Evolutionary conservation across 2,113 vertebrate genomes (phyloP), one percentile per base, ranked within the genome.

Genomic region (Motacilla alba): DNA sequence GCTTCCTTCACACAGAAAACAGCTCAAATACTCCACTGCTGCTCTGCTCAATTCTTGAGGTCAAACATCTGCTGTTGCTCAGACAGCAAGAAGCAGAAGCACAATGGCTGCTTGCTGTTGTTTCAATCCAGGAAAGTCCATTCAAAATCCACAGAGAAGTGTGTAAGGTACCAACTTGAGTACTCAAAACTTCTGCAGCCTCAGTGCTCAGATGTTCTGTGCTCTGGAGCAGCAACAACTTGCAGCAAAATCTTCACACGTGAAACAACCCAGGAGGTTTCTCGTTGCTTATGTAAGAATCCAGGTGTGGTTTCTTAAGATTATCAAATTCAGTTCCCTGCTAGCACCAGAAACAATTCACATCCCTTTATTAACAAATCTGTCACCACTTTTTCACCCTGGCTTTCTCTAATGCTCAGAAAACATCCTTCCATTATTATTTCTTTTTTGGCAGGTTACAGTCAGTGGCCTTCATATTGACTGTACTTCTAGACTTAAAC

Each of bases 231-330:
- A 83, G 0, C 18, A 93, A 74, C 26, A 87, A 80, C 58, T 52
- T 23, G 43, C 72, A 70, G 87, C 37, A 83, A 81, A 89, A 77
- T 5, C 47, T 76, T 44, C n/a, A 39, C 46, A 7, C 8, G 26
- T 66, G 76, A 81, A 92, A 49, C 3, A 69, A 77, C 18, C 11
- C 68, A 83, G 41, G 13, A 59, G 55, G 46, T 20, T 83, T 66
- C 80, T 74, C 46, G 6, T 31, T 31, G 28, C 10, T 85, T 64
- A 66, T 26, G 41, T 80, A 83, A 88, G 86, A 66, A 85, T 53
- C 15, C 35, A 87, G 68, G 81, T 63, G 93, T 78, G 83, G 91
- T 83, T 66, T 83, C 72, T 72, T 16, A 19, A 58, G 64, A 83
- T 80, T 83, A 89, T 67, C 63, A 56, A 37, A 83, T 31, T 62